Evolutionary conservation across 2,113 vertebrate species (phyloP), one percentile per base, ranked within the genome.

Genomic region (Propithecus coquereli): DNA sequence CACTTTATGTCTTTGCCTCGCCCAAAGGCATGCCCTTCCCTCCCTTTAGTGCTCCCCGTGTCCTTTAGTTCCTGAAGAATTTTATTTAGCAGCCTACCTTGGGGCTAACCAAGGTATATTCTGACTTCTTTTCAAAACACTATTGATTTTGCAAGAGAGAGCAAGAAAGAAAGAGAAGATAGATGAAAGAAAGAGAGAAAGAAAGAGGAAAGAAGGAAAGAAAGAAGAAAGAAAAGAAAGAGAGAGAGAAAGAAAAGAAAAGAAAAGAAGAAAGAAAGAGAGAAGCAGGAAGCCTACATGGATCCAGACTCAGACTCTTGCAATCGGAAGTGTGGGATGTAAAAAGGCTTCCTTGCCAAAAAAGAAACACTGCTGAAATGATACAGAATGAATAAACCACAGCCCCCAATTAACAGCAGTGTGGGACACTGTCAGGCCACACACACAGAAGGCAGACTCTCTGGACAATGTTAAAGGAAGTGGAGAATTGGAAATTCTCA

Each of bases 321-420:
- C 97, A 97, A 98, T 98, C 79, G 96, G 96, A 98, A 98, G 94
- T 97, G 97, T 97, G 96, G 94, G 98, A 97, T 98, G 94, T 97
- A 97, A 91, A 97, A 98, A 98, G 93, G 77, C 94, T 97, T 96
- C 80, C 96, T 93, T 97, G 98, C 98, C 97, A 98, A 98, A 98
- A 98, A 98, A 97, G 97, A 98, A 98, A 97, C 97, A 96, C 92
- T 98, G 94, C 96, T 98, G 96, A 97, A 98, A 98, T 97, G 98
- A 99, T 95, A 98, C 96, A 98, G 87, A 54, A 94, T 0, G 92
- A 97, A 98, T 97, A 98, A 98, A 98, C 94, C 27, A 0, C 98
- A 98, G 96, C 97, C 95, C 97, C 96, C 91, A 96, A 97, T 98
- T 97, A 98, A 96, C 96, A 97, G 97, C 97, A 94, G 95, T 96